A percentile compares a stretch with the other conserved stretches of the same genome.
phyloP scores from a whole-genome alignment of 2,888 invertebrate species.

The Caenorhabditis parvicauda region DNA sequence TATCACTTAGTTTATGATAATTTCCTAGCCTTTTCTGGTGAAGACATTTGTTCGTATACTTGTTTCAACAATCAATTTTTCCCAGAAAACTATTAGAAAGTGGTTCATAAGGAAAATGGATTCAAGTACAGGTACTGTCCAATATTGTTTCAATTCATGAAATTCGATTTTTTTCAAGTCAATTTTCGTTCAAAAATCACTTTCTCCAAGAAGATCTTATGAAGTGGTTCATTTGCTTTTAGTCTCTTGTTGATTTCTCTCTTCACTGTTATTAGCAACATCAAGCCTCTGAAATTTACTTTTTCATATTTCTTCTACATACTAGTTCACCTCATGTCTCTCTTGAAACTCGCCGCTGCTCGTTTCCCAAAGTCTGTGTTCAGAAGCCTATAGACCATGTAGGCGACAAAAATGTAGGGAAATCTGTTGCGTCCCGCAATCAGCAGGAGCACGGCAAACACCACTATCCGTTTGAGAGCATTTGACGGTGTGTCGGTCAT shows the following conservation, averaged over 20 bases:
- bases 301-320: too few species aligned
- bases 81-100: too few species aligned
- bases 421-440: constrained; percentile 15
- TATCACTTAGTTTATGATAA: too few species aligned
- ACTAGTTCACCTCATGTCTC: constrained; percentile 58
- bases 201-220: constrained; percentile 54
- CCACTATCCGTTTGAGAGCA: constrained; percentile 34
- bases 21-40: too few species aligned
- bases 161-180: too few species aligned
- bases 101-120: too few species aligned
- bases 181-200: too few species aligned
- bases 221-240: constrained; percentile 46
- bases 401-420: constrained; percentile 34
- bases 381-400: constrained; percentile 35
- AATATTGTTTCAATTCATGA: too few species aligned
- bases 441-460: constrained; percentile 34
- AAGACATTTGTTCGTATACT: too few species aligned
- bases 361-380: constrained; percentile 39
- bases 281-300: constrained; percentile 45
- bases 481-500: constrained; percentile 37
- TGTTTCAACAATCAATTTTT: too few species aligned
- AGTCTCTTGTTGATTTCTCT: constrained; percentile 40
- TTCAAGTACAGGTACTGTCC: too few species aligned
- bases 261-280: constrained; percentile 43
- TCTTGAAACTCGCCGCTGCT: constrained; percentile 42